Evolutionary conservation across 2,797 vertebrate species (phyloP), one percentile per base, ranked within the genome.

Genomic region (Cheirogaleus major): DNA sequence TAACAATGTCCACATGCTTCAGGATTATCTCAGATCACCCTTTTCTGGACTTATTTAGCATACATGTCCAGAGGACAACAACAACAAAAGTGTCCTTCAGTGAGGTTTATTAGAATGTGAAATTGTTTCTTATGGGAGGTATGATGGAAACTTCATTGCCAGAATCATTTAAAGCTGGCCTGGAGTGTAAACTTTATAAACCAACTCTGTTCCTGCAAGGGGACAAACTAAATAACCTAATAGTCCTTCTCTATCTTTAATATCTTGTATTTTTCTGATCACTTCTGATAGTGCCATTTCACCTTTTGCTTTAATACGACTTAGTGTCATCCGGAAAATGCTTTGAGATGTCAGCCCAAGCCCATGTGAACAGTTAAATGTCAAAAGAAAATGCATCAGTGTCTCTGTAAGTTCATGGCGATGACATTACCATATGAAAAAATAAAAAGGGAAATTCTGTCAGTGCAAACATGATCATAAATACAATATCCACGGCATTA

Each of bases 341-440:
- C 97, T 98, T 59, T 55, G 95, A 98, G 95, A 91, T 78, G 81
- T 94, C 97, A 95, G 86, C 96, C 95, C 97, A 95, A 95, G 93
- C 95, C 96, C 93, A 76, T 89, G 57, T 96, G 84, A 97, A 96
- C 96, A 92, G 96, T 92, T 97, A 98, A 98, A 98, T 98, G 98
- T 98, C 97, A 98, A 93, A 98, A 98, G 97, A 97, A 98, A 98
- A 98, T 41, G 96, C 94, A 96, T 96, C 95, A 70, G 95, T 96
- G 96, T 98, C 73, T 97, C 96, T 97, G 78, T 88, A 95, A 92
- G 72, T 97, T 98, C 95, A 78, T 79, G 63, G 72, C 92, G 95
- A 97, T 98, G 98, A 78, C 87, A 83, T 57, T 70, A 92, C 67
- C 63, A 38, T 89, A 78, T 63, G 93, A 98, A 91, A 96, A 79